phyloP scores from a whole-genome alignment of 2,113 vertebrate genomes.

The Channa argus region DNA sequence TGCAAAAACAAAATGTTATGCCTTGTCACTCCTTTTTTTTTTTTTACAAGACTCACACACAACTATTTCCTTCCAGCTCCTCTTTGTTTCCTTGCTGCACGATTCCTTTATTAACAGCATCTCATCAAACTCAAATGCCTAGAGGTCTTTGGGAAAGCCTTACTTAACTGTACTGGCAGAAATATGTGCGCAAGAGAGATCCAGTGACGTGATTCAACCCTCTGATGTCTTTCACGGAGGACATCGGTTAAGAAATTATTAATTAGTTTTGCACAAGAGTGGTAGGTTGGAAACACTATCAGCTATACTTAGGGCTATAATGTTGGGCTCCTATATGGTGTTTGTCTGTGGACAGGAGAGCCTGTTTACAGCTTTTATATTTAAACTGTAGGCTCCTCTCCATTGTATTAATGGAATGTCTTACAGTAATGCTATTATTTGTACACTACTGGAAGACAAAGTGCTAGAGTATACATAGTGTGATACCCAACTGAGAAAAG shows the following conservation, averaged over 20 bases:
- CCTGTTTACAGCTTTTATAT: slow-evolving; percentile 49
- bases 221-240: slow-evolving; percentile 78
- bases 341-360: slow-evolving; percentile 29
- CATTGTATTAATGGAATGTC: slow-evolving; percentile 7
- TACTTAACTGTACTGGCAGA: slow-evolving; percentile 72
- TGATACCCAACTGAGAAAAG: neutral
- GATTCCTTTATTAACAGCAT: slow-evolving; percentile 72
- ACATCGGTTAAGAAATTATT: slow-evolving; percentile 84
- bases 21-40: slow-evolving; percentile 34
- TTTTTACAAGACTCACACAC: slow-evolving; percentile 22
- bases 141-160: slow-evolving; percentile 73
- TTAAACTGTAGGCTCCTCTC: slow-evolving; percentile 26
- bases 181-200: slow-evolving; percentile 68
- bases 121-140: slow-evolving; percentile 76
- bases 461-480: neutral
- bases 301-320: slow-evolving; percentile 67
- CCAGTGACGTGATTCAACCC: slow-evolving; percentile 70
- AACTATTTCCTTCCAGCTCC: slow-evolving; percentile 44
- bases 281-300: slow-evolving; percentile 74
- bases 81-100: slow-evolving; percentile 52
- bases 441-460: neutral
- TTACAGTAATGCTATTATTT: slow-evolving; percentile 13
- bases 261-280: slow-evolving; percentile 81
- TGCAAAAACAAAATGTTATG: slow-evolving; percentile 28
- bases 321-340: slow-evolving; percentile 54